Evolutionary conservation across 2,888 invertebrate genomes (phyloP).

Genomic region (Catocala nupta): DNA sequence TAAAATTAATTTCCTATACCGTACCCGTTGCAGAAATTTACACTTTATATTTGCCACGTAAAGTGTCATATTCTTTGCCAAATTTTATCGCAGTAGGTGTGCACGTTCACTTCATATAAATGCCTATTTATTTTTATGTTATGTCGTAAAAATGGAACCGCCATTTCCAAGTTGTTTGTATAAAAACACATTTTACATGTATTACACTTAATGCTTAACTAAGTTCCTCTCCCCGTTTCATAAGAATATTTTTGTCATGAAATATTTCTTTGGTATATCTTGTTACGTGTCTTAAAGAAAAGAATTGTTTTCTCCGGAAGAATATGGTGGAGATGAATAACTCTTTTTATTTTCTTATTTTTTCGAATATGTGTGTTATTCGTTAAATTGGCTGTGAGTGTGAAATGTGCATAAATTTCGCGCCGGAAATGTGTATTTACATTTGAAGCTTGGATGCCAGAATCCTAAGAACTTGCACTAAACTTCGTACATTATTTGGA

Average conservation of each 20-base stretch:
- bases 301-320: constrained; percentile 4
- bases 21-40: constrained; percentile 12
- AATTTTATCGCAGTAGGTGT: constrained; percentile 19
- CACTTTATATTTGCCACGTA: constrained; percentile 9
- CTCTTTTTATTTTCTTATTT: constrained; percentile 11
- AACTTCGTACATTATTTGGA: not conserved
- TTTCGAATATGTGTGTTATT: constrained; percentile 11
- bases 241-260: constrained; percentile 14
- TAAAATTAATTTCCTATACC: constrained; percentile 41
- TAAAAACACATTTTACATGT: constrained; percentile 46
- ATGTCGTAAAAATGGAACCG: constrained; percentile 37
- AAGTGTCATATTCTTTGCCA: constrained; percentile 18
- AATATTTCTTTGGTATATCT: constrained; percentile 12
- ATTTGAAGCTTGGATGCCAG: too few species aligned
- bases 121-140: constrained; percentile 49
- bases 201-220: constrained; percentile 42
- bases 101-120: constrained; percentile 34
- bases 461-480: not conserved
- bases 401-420: constrained; percentile 1
- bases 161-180: constrained; percentile 41
- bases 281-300: constrained; percentile 7
- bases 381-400: constrained; percentile 2
- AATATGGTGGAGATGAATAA: constrained; percentile 2
- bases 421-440: not conserved
- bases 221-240: constrained; percentile 23